phyloP scores from a whole-genome alignment of 37 sponge, comb jelly and placozoan genomes.

The Agelas oroides region DNA sequence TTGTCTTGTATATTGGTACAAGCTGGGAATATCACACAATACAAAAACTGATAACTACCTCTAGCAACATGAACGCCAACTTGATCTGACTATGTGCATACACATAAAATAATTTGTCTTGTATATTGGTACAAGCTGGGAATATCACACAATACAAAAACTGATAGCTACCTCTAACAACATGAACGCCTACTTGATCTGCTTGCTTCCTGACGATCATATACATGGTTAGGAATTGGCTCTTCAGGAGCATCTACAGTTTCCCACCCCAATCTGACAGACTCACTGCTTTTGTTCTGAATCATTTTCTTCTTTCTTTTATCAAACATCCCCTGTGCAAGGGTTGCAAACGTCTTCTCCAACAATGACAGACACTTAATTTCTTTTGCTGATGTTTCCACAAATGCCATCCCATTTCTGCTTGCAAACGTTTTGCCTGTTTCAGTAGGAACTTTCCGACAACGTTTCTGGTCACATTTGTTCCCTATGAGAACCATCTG shows the following conservation, averaged over 20 bases:
- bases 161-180: no score
- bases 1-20: no score
- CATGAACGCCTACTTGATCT: no score
- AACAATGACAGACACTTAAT: not conserved
- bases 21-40: no score
- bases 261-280: constrained; percentile 46
- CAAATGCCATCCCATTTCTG: constrained; percentile 48
- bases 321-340: constrained; percentile 33
- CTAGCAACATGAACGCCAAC: no score
- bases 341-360: constrained; percentile 17
- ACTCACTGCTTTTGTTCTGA: not conserved
- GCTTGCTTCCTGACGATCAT: constrained; percentile 22
- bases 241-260: constrained; percentile 28
- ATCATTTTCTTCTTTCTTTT: constrained; percentile 26
- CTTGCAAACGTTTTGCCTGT: constrained; percentile 42
- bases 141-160: not conserved
- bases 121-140: no score
- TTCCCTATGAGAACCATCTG: constrained; percentile 72
- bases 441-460: constrained; percentile 36
- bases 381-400: constrained; percentile 50
- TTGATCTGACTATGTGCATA: no score
- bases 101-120: no score
- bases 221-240: constrained; percentile 18
- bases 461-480: constrained; percentile 44
- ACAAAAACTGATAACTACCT: no score